Evolutionary conservation across 2,888 invertebrate species (phyloP).

Genomic region (Suillia variegata): DNA sequence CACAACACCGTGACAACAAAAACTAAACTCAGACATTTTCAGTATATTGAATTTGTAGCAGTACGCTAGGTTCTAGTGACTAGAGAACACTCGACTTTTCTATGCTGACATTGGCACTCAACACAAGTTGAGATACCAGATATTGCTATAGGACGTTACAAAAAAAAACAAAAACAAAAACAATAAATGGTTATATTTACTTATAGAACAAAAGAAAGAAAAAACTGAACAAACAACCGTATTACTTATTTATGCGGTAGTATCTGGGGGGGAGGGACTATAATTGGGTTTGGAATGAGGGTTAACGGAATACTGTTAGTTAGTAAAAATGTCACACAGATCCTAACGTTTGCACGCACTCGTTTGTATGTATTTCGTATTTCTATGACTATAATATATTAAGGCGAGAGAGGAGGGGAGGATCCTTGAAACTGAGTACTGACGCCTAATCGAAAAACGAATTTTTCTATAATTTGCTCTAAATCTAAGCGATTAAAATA

Average conservation of each 20-base stretch:
- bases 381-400: too few species aligned
- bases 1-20: too few species aligned
- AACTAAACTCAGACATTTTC: not conserved
- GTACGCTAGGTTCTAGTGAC: constrained; percentile 49
- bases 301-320: constrained; percentile 20
- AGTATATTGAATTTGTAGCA: not conserved
- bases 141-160: too few species aligned
- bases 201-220: not conserved
- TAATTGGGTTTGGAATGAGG: not conserved
- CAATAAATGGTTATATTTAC: too few species aligned
- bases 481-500: constrained; percentile 1
- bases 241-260: too few species aligned
- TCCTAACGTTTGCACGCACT: constrained; percentile 23
- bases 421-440: not conserved
- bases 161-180: too few species aligned
- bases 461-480: not conserved
- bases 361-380: not conserved
- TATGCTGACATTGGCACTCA: constrained; percentile 16
- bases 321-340: constrained; percentile 32
- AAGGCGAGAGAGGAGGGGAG: too few species aligned
- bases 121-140: too few species aligned
- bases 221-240: not conserved
- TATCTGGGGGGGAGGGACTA: too few species aligned
- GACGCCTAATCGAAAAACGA: not conserved
- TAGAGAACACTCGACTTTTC: constrained; percentile 50